Evolutionary conservation across 2,888 invertebrate genomes (phyloP), one percentile per base, ranked within the genome.

Genomic region (Macrophya alboannulata): DNA sequence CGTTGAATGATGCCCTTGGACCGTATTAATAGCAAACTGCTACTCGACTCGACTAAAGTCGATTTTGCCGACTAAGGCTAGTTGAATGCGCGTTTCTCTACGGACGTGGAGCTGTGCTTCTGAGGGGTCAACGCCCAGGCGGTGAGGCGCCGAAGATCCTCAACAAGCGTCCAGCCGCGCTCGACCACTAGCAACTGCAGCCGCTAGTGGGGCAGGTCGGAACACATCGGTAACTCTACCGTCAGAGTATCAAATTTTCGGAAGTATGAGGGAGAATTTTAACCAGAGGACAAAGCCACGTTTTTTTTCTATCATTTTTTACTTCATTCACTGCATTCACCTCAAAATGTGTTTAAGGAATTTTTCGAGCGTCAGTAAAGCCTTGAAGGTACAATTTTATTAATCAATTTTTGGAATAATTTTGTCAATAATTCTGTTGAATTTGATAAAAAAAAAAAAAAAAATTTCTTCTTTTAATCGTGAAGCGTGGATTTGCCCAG

Each of bases 101-200:
- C 83, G 83, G 83, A 68, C 59, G 68, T 31, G 68, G 68, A 83
- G 68, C 48, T 43, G 62, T 25, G 62, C 12, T 21, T 40, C 40
- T n/a, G n/a, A 83, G 89, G 90, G 93, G 93, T 93, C 93, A 93
- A 93, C 90, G 93, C 87, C 93, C 93, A 92, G 90, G 91, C 91
- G 92, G 92, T 93, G 90, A 90, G 92, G 93, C 93, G 93, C 93
- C 93, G 91, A 90, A 92, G 91, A 92, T 91, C 91, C 91, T 88
- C 86, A 65, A 85, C 84, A 62, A 85, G 79, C 37, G 82, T 86
- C 84, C 87, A 65, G 85, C 45, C 59, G 72, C 59, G 72, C 31
- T 84, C 85, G 79, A 82, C 62, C 68, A 72, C 81, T 43, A 37
- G 62, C 40, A 81, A 81, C 81, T 25, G 51, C 48, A 48, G 48